Evolutionary conservation across 2,113 vertebrate genomes (phyloP), one percentile per base, ranked within the genome.

Genomic region (Ammodytes marinus): DNA sequence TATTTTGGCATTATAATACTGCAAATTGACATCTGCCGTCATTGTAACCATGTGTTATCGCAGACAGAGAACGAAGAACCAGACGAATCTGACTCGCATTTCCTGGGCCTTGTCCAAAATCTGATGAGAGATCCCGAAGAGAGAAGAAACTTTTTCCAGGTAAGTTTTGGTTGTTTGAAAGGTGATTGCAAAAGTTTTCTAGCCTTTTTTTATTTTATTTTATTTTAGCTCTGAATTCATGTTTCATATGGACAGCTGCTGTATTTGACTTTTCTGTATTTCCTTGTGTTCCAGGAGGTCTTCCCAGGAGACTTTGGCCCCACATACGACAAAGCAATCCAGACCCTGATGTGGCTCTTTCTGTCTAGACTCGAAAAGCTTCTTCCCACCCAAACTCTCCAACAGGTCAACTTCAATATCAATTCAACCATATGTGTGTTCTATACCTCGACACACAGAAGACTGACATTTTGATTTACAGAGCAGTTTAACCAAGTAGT

Each of bases 271-370:
- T 37, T 27, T 6, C 27, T 54, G 8, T n/a, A 52, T 70, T 12
- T 76, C 7, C 69, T 40, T 81, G 15, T 79, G 3, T 88, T 77
- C 17, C 67, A 97, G 96, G 94, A 95, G 75, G 88, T 93, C 64
- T 95, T 95, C 59, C 91, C 95, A 54, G 91, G 82, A 37, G 95
- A 96, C 53, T 97, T 96, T 84, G 96, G 96, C 9, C 95, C 95
- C 40, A 77, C 85, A 1, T 97, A 96, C 70, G 78, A 96, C 69
- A 84, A 70, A 61, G 95, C 93, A 52, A 92, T 97, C 76, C 95
- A 97, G 82, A 93, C 92, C 17, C 66, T 97, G 65, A 93, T 97
- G 83, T 96, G 95, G 85, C 93, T 96, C 69, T 96, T 96, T 70
- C 73, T 97, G 66, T 94, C 90, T 76, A 92, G 95, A 67, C 89